These are phyloP conservation scores for Cathartes aura DNA, from an alignment of 2,113 vertebrate species.

Conservation along the genomic window DNA sequence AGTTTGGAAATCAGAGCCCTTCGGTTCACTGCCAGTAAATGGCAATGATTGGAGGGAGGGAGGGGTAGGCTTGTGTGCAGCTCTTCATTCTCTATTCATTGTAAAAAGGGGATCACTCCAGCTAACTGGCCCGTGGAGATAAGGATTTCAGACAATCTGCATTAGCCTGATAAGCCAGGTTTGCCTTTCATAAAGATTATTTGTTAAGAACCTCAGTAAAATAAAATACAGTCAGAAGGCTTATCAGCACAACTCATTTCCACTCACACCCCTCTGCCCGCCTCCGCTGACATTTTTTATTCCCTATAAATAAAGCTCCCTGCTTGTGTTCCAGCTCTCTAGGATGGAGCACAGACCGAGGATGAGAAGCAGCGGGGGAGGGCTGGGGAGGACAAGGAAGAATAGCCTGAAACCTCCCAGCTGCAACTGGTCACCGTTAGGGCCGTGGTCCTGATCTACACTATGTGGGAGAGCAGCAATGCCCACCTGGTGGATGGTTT, in stretches of 20 bases:
- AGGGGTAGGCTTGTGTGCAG: neutral
- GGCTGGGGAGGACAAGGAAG: neutral
- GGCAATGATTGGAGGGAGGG: conserved; percentile 19
- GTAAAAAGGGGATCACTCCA: conserved; percentile 82
- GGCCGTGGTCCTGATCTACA: neutral
- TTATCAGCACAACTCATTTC: conserved; percentile 76
- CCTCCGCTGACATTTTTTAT: neutral
- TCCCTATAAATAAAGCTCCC: conserved; percentile 58
- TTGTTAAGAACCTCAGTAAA: conserved; percentile 75
- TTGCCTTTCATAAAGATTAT: conserved; percentile 74
- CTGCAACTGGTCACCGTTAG: neutral
- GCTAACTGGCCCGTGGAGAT: conserved; percentile 86
- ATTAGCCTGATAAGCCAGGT: conserved; percentile 86
- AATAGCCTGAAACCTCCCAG: neutral
- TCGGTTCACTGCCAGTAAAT: conserved; percentile 62
- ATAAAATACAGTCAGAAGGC: conserved; percentile 74
- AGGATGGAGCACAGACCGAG: neutral
- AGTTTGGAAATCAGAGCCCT: conserved; percentile 25
- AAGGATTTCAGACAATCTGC: conserved; percentile 91
- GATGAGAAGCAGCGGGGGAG: neutral
- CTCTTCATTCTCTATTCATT: conserved; percentile 73
- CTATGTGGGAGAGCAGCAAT: neutral
- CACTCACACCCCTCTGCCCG: neutral
- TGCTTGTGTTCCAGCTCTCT: neutral
- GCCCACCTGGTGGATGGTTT: neutral